Base-by-base conservation (phyloP, 2,797 vertebrate species). In the Antennarius maculatus region DNA sequence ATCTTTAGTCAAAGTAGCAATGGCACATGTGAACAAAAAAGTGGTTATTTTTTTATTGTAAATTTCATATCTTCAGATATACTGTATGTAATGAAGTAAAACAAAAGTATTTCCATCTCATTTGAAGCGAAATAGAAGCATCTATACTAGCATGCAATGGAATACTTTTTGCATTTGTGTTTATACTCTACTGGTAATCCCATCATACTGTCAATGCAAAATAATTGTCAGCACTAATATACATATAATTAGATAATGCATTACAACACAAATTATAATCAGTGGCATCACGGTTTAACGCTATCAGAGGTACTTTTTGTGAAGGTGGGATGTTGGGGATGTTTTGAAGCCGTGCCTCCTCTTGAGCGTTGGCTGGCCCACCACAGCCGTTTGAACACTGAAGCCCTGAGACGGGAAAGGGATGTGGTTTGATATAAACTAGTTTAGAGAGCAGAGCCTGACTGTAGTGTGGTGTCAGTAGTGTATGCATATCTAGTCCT, bases 371-470 rank as follows among this genome's bases (percentile, higher is more conserved):
- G 29, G 65, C 48, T 37, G n/a, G 41, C 37, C 39, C 55, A 3
- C 16, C 53, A 48, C 66, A 65, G 62, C 51, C 31, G 78, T 48
- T 66, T 54, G 1, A 82, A 68, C 43, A 34, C 29, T 50, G 31
- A 28, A 50, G 42, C 23, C 52, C n/a, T 34, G 6, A 59, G 28
- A 41, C 0, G 70, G 75, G 79, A 85, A 86, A 39, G 70, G 89
- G 87, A 90, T 88, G 90, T 90, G 89, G 89, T 88, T 89, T 82
- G 56, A 65, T 57, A 53, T 75, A 50, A 71, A 59, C 60, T 50
- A 8, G 65, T 64, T 77, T 63, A 55, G 50, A 79, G 46, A 64
- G 61, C 68, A 69, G 57, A 69, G 46, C 66, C 13, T 55, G 56
- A 64, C 54, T 54, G 53, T 64, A 65, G 81, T 59, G 62, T 23